A percentile compares a stretch with the other conserved stretches of the same genome.
Evolutionary conservation across 23 tunicate species (phyloP).

Genomic region (Ciona savignyi): DNA sequence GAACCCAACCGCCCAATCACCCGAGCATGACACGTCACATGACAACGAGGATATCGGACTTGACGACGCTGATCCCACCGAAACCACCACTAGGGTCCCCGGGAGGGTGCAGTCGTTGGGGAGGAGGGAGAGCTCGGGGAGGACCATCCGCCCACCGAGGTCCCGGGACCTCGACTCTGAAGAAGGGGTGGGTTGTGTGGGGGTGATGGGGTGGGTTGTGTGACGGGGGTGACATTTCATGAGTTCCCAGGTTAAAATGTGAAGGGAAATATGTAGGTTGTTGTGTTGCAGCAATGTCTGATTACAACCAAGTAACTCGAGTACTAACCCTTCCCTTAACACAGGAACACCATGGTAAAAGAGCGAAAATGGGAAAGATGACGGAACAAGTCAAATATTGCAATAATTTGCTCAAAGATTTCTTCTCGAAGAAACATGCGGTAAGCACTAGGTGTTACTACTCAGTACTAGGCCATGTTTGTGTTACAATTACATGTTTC

Average conservation of each 20-base stretch:
- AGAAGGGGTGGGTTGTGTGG: slow-evolving; percentile 85
- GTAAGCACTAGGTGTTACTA: slow-evolving; percentile 27
- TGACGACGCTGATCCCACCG: slow-evolving; percentile 39
- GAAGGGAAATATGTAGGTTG: too few relatives aligned
- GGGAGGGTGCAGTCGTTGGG: slow-evolving; percentile 36
- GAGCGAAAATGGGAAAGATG: slow-evolving; percentile 56
- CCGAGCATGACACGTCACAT: slow-evolving; percentile 59
- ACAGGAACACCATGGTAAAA: slow-evolving; percentile 73
- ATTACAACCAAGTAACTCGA: too few relatives aligned
- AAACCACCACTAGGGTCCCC: slow-evolving; percentile 32
- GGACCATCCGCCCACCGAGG: slow-evolving; percentile 84
- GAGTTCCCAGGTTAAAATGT: too few relatives aligned
- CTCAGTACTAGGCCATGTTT: not conserved
- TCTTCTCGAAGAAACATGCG: slow-evolving; percentile 71
- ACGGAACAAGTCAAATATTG: slow-evolving; percentile 84
- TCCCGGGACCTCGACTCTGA: slow-evolving; percentile 89
- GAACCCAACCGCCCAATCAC: slow-evolving; percentile 61
- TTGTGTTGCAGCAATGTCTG: too few relatives aligned
- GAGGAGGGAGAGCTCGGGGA: slow-evolving; percentile 73
- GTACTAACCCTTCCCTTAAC: too few relatives aligned
- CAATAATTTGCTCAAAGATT: slow-evolving; percentile 70
- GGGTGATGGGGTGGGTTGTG: too few relatives aligned
- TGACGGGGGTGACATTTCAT: too few relatives aligned
- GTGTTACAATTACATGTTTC: not conserved
- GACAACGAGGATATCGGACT: slow-evolving; percentile 38